phyloP scores from a whole-genome alignment of 2,888 invertebrate genomes.

The Melieria picta region DNA sequence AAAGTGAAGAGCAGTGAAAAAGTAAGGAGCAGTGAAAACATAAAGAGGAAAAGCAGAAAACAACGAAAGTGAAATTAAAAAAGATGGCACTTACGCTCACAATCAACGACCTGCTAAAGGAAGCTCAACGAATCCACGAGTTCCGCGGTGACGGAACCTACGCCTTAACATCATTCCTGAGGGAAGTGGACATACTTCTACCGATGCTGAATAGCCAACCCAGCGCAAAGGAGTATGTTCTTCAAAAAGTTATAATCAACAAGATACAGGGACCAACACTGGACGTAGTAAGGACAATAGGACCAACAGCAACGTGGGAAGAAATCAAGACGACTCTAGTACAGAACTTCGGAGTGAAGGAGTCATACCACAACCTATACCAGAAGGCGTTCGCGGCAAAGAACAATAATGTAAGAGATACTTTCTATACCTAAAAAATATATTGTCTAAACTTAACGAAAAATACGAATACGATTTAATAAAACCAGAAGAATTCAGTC shows the following conservation, averaged over 20 bases:
- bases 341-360: slow-evolving; percentile 40
- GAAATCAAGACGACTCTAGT: slow-evolving; percentile 28
- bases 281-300: slow-evolving; percentile 38
- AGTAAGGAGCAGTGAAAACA: too few species aligned
- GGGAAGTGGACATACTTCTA: neutral
- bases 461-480: neutral
- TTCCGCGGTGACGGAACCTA: slow-evolving; percentile 29
- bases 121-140: slow-evolving; percentile 33
- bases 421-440: neutral
- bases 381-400: slow-evolving; percentile 29
- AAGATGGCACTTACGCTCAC: neutral
- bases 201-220: neutral
- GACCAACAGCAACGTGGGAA: slow-evolving; percentile 34
- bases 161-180: neutral
- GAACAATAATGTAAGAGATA: slow-evolving; percentile 31
- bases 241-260: slow-evolving; percentile 40
- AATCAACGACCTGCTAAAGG: slow-evolving; percentile 18
- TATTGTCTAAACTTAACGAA: neutral
- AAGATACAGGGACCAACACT: slow-evolving; percentile 44
- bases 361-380: slow-evolving; percentile 8
- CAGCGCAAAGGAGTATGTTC: slow-evolving; percentile 28
- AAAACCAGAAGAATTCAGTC: slow-evolving; percentile 38
- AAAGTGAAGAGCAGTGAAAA: too few species aligned
- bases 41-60: too few species aligned
- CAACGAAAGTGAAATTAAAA: too few species aligned